Evolutionary conservation across 1,140 invertebrate species (phyloP).

Genomic region (Cyclina sinensis): DNA sequence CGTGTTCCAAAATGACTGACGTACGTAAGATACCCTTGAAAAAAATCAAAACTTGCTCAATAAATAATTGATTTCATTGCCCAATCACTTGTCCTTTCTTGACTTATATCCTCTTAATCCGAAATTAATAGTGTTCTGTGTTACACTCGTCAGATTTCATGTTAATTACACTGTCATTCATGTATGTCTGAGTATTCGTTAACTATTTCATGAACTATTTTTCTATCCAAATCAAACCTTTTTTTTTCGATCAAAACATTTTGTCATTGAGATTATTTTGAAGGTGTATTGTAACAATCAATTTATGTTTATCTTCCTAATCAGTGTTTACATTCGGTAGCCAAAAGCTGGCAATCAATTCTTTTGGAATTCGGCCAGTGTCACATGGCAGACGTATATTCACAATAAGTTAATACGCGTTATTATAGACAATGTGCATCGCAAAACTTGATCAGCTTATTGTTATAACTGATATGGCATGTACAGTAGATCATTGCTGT

Average conservation of each 20-base stretch:
- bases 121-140: neutral
- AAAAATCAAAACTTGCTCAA: neutral
- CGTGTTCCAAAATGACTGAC: neutral
- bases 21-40: neutral
- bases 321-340: conserved; percentile 12
- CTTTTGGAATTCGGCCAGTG: conserved; percentile 43
- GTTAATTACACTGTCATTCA: neutral
- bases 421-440: conserved; percentile 11
- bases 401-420: conserved; percentile 10
- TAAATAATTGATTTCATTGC: neutral
- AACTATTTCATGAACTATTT: neutral
- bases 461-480: neutral
- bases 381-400: neutral
- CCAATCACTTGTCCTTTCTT: neutral
- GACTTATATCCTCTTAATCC: neutral
- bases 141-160: neutral
- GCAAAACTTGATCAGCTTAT: neutral
- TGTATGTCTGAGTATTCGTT: neutral
- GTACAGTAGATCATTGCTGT: neutral
- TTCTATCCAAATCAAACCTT: neutral
- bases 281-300: conserved; percentile 35
- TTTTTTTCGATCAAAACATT: conserved; percentile 31
- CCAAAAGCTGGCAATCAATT: neutral
- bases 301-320: neutral
- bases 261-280: conserved; percentile 54